Evolutionary conservation across 1,140 invertebrate species (phyloP), one percentile per base, ranked within the genome.

Genomic region (Brachionus paranguensis): DNA sequence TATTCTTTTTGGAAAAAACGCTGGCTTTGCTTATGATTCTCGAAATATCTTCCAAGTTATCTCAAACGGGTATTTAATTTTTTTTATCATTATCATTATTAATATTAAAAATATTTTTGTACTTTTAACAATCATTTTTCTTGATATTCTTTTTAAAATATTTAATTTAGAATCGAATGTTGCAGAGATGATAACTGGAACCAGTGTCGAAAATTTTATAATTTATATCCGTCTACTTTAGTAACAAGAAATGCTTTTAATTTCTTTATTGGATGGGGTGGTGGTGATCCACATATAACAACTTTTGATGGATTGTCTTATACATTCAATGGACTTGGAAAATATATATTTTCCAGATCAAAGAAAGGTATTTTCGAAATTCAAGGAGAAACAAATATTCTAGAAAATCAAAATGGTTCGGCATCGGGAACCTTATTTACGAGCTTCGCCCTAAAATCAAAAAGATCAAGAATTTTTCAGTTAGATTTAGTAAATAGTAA

Each of bases 241-340:
- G 29, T 79, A 3, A 17, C 45, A n/a, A 11, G 10, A 33, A 12
- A 29, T 17, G 8, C n/a, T 14, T 55, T 53, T 14, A 5, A 12
- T 10, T 17, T 74, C 14, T 29, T 29, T 7, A 74, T 29, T 20
- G 27, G 29, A 55, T 79, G 78, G 78, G 45, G 17, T 33, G 47
- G 45, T 41, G 78, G 78, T 14, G 78, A 79, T 79, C 78, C 78
- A 11, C 78, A 79, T 45, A 37, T 79, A 4, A 79, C 78, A 3
- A 79, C 78, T 43, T 79, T 55, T 55, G 78, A 79, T 43, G 41
- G 41, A 27, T 55, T 79, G 1, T 55, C 47, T 0, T 79, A 79
- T n/a, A 55, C 78, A 7, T 79, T 79, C 11, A 79, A 79, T 43
- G 78, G 78, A 1, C 7, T 55, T 14, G 78, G 78, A 8, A 79